These are phyloP conservation scores for Petromus typicus DNA, from an alignment of 2,113 vertebrate species.

Conservation along the genomic window DNA sequence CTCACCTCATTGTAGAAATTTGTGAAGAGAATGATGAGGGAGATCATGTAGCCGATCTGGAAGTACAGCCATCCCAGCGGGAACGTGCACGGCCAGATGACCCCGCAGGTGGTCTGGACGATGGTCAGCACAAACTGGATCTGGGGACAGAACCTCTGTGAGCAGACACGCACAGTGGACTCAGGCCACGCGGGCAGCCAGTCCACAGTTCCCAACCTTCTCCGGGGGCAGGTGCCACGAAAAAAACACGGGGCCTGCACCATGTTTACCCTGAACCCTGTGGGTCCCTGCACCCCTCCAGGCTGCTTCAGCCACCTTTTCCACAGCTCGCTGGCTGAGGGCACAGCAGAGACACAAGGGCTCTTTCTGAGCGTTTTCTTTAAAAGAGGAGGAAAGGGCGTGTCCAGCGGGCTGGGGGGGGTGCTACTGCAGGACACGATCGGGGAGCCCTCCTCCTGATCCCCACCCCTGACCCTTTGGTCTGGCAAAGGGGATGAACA, in stretches of 20 bases:
- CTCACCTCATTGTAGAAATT: slow-evolving; percentile 98
- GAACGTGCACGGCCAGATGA: slow-evolving; percentile 94
- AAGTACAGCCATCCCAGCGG: slow-evolving; percentile 96
- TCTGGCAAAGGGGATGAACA: not conserved
- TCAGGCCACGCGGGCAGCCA: rapidly evolving
- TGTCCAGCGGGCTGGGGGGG: not conserved
- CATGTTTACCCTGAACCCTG: not conserved
- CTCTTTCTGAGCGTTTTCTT: not conserved
- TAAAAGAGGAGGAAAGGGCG: not conserved
- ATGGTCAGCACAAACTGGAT: slow-evolving; percentile 96
- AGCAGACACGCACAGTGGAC: not conserved
- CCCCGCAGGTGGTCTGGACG: slow-evolving; percentile 93
- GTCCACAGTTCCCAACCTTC: not conserved
- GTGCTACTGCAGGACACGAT: not conserved
- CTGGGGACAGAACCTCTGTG: slow-evolving; percentile 82
- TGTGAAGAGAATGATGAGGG: slow-evolving; percentile 94
- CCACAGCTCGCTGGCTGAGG: not conserved
- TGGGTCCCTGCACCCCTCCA: not conserved
- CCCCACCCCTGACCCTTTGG: not conserved
- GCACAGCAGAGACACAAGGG: not conserved
- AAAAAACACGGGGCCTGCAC: not conserved
- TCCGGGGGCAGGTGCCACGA: not conserved
- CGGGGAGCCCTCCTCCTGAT: not conserved
- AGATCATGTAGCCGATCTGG: slow-evolving; percentile 96
- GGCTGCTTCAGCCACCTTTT: not conserved